Evolutionary conservation across 1,140 invertebrate genomes (phyloP).

Genomic region (Himalopsyche phryganea): DNA sequence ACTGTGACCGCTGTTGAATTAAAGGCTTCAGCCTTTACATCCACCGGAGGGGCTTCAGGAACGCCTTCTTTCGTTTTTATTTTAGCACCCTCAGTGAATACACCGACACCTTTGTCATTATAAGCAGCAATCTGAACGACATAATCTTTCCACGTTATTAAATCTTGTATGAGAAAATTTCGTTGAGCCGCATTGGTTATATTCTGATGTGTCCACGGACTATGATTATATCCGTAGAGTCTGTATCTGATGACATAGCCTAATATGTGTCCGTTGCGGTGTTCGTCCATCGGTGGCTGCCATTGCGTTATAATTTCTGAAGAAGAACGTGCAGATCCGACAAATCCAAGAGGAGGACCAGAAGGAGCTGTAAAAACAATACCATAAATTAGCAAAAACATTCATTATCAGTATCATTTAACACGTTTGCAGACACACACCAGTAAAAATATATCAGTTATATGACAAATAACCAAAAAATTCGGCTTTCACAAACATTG

Average conservation of each 20-base stretch:
- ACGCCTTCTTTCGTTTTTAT: constrained; percentile 95
- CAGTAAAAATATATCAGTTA: too few relatives aligned
- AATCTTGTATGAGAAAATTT: constrained; percentile 87
- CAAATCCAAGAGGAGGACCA: constrained; percentile 83
- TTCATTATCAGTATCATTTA: too few relatives aligned
- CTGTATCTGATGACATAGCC: constrained; percentile 92
- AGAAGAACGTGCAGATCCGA: constrained; percentile 85
- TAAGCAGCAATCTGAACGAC: constrained; percentile 95
- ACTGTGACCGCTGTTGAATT: constrained; percentile 86
- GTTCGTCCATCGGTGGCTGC: constrained; percentile 90
- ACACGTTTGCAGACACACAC: too few relatives aligned
- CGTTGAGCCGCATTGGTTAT: constrained; percentile 90
- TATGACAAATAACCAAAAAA: too few relatives aligned
- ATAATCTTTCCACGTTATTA: constrained; percentile 98
- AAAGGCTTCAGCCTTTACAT: constrained; percentile 70
- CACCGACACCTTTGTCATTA: constrained; percentile 94
- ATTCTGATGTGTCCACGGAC: constrained; percentile 84
- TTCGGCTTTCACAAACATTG: too few relatives aligned
- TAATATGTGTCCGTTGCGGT: constrained; percentile 90
- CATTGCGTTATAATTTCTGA: constrained; percentile 97
- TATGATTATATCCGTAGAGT: constrained; percentile 85
- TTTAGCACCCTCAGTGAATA: constrained; percentile 85
- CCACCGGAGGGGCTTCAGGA: constrained; percentile 86
- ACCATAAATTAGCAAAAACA: too few relatives aligned
- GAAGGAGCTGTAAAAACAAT: constrained; percentile 66